Evolutionary conservation across 2,797 vertebrate species (phyloP), one percentile per base, ranked within the genome.

Genomic region (Prunella strophiata): DNA sequence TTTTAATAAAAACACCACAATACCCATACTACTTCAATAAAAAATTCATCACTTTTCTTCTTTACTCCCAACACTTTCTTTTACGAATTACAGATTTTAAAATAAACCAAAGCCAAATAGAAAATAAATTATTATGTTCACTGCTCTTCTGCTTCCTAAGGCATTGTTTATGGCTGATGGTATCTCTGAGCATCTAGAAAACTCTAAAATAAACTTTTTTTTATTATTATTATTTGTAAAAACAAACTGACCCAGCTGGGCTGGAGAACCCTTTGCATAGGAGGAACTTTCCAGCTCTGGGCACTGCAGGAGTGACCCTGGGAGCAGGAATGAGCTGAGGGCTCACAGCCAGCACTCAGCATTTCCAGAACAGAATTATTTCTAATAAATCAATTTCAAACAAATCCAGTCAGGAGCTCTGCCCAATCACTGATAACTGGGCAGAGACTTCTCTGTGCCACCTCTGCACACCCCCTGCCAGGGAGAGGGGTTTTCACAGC

Each of bases 181-280:
- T 79, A 81, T 70, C 89, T 63, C 61, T 59, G 30, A 45, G 38
- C 78, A 82, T 63, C 81, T 16, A 92, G 43, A 87, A 89, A 89
- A 55, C 84, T 45, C 70, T 42, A 78, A 87, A 91, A 94, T 55
- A 95, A 96, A 89, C 89, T 30, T 32, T 16, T 55, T 54, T 25
- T 4, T 34, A 7, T 34, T 34, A 7, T 34, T 34, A 34, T 30
- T 13, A 34, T 62, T 71, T 89, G 59, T 13, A 66, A 34, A 77
- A 86, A 88, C 80, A 91, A 94, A 84, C 38, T 10, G 22, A 30
- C 19, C 70, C 91, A 80, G 80, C 77, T 77, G 76, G 82, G 76
- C 57, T 85, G 81, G 43, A 73, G 73, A 65, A 70, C 14, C 3
- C 71, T 75, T 58, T 59, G 81, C 67, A 34, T 0, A 15, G 2